Percentiles rank a stretch among this genome's conserved stretches.
phyloP scores from a whole-genome alignment of 2,888 invertebrate genomes.

The Alentia gelatinosa region DNA sequence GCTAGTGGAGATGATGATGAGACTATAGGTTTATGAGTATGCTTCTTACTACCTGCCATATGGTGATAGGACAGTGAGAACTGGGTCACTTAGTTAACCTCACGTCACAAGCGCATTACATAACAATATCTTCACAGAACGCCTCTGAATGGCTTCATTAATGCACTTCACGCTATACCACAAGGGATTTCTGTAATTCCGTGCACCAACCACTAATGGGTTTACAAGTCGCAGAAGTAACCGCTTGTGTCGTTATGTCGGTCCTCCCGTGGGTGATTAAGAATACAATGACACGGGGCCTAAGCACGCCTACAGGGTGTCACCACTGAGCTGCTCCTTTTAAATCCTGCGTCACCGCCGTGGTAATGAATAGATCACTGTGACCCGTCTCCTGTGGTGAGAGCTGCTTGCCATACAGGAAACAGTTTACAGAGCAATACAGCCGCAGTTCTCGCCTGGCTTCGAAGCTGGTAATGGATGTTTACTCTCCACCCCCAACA shows the following conservation, averaged over 20 bases:
- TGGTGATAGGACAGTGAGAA: too few species aligned
- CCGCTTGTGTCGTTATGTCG: neutral
- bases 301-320: neutral
- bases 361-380: neutral
- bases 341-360: neutral
- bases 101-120: too few species aligned
- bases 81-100: too few species aligned
- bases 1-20: too few species aligned
- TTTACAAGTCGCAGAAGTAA: neutral
- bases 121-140: too few species aligned
- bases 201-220: neutral
- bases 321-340: neutral
- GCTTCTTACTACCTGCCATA: too few species aligned
- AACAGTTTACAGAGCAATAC: neutral
- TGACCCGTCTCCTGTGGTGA: neutral
- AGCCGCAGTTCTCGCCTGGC: neutral
- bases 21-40: too few species aligned
- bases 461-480: neutral
- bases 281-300: neutral
- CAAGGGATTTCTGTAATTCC: too few species aligned
- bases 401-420: neutral
- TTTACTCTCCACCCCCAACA: neutral
- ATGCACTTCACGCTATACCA: too few species aligned
- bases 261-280: neutral
- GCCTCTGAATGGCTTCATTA: too few species aligned